Base-by-base conservation (phyloP, 2,888 invertebrate species). In the Spisula subtruncata region DNA sequence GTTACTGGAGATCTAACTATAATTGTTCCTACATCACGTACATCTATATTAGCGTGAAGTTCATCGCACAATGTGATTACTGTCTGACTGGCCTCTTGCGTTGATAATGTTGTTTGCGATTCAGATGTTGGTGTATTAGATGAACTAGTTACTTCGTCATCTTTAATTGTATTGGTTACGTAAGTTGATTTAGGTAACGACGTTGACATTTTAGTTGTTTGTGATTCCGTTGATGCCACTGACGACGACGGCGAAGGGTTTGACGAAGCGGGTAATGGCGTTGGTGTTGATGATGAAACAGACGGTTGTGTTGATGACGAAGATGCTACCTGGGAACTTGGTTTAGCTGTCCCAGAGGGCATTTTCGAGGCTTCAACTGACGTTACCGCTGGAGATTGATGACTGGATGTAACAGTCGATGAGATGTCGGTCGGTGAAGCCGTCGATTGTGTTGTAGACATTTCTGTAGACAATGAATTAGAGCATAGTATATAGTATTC, bases 1-100 rank as follows among this genome's bases (percentile, higher is more conserved):
- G 83, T 66, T 51, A 46, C 79, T 12, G 86, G 86, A 35, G 89
- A 83, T 35, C 35, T 18, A 20, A 88, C 66, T 16, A 10, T 32
- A 6, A 88, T 35, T 29, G 35, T 66, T 18, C 12, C n/a, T n/a
- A 85, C 2, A 75, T 85, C 14, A 16, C 18, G 32, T 12, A 75
- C 1, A 29, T 85, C 54, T 18, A 85, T 6, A 75, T 46, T 20
- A 18, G 1, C 48, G n/a, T 60, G 35, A 2, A 20, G 0, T 18
- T 8, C 6, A 12, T 85, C 48, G 16, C 85, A 85, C 41, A 85
- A 75, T 4, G 29, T 48, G 20, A 85, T 46, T 29, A 75, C 85
- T 54, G 29, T 29, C 20, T 12, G 14, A 4, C 14, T 2, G 18
- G 32, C n/a, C 20, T 51, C 71, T 32, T 75, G 8, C 32, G 48